Base-by-base conservation (phyloP, 2,888 invertebrate species). In the Sericinus montela region DNA sequence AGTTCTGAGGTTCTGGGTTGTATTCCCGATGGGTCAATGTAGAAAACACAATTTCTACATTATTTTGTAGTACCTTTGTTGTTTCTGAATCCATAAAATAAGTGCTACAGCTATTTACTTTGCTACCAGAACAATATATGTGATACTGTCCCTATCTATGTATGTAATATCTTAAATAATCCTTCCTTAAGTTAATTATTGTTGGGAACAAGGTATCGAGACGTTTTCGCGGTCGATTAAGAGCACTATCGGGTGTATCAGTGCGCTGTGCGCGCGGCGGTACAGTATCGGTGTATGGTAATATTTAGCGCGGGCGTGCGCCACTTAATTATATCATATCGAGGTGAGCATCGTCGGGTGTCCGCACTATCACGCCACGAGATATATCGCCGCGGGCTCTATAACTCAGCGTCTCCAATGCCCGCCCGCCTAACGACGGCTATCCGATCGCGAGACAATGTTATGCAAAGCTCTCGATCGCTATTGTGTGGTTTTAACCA, bases 261-360 rank as follows among this genome's bases (percentile, higher is more conserved):
- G 25, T 30, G 30, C 30, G 30, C 30, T 11, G 30, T n/a, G 1
- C 30, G 30, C 30, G 39, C 30, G 39, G 23, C 45, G 53, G n/a
- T 30, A 54, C 32, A 13, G 7, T 14, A 28, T 28, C 60, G 60
- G 61, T 62, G 75, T 82, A 82, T 80, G 83, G 80, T 82, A 81
- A 83, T 82, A 80, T 78, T 77, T 42, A 44, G 39, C 53, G 56
- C 48, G 43, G 41, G 44, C 47, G 45, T 47, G 49, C 45, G 49
- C 39, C 45, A 45, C 45, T 52, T 52, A 48, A 52, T 45, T 6
- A n/a, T 11, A 45, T 3, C 11, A 2, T 37, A 39, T 39, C 39
- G 40, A 16, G 8, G 39, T 7, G 14, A 28, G 43, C 38, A 52
- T 45, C 23, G 25, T 13, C 43, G 19, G 48, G 25, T 15, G 42